Conservation (phyloP, 2,888 invertebrate genomes). For the Ceraclea dissimilis region DNA sequence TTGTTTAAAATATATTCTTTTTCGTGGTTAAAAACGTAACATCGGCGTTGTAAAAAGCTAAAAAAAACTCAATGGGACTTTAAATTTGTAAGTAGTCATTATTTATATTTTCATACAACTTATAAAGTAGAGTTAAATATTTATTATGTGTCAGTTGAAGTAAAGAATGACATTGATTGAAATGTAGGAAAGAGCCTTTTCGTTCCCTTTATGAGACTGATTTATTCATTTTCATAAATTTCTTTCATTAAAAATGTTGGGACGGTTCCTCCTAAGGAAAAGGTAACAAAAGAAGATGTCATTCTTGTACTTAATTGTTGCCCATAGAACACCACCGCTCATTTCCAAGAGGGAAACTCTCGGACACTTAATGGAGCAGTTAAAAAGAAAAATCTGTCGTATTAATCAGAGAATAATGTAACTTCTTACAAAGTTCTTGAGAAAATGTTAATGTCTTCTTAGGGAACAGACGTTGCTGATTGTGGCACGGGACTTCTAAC, state of each 20-base stretch:
- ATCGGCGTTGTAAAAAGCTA: too few species aligned
- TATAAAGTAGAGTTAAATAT: too few species aligned
- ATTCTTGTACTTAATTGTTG: conserved; percentile 21
- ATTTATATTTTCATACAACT: too few species aligned
- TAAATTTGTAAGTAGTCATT: too few species aligned
- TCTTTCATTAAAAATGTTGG: conserved; percentile 15
- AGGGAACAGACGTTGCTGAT: neutral
- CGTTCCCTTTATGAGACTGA: conserved; percentile 16
- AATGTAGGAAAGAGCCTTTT: conserved; percentile 13
- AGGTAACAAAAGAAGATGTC: conserved; percentile 24
- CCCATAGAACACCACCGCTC: conserved; percentile 19
- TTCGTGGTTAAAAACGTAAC: too few species aligned
- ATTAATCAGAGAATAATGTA: conserved; percentile 4
- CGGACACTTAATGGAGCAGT: conserved; percentile 19
- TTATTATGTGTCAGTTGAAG: too few species aligned
- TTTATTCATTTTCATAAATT: conserved; percentile 25
- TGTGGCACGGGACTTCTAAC: neutral
- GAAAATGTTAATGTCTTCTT: neutral
- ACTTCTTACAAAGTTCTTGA: neutral
- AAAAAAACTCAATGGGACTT: too few species aligned
- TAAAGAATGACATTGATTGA: conserved; percentile 21
- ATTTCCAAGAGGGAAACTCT: conserved; percentile 12
- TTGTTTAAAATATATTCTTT: too few species aligned
- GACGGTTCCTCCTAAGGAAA: conserved; percentile 11
- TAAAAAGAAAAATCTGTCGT: conserved; percentile 21